Conservation (phyloP, 2,113 vertebrate genomes). For the Crotalus helleri region DNA sequence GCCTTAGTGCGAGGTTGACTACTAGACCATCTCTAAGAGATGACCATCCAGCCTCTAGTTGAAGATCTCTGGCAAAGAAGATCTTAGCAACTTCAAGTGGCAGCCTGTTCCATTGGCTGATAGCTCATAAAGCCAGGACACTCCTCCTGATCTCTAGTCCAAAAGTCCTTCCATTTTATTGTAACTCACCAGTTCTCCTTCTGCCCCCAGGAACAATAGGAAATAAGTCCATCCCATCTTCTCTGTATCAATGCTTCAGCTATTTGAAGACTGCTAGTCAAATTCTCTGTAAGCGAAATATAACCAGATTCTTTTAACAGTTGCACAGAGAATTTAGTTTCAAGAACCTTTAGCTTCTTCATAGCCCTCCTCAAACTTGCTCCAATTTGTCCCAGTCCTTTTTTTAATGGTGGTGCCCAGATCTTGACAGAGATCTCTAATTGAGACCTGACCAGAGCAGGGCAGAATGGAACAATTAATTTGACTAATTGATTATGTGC, state of each 20-base stretch:
- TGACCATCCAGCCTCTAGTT: not conserved
- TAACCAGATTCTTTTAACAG: not conserved
- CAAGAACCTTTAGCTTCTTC: not conserved
- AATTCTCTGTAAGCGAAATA: not conserved
- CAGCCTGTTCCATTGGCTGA: not conserved
- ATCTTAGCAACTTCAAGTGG: not conserved
- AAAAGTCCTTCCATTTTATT: not conserved
- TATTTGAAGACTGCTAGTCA: not conserved
- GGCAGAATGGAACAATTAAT: not conserved
- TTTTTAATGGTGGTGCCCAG: not conserved
- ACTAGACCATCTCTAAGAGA: not conserved
- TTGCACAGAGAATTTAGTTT: not conserved
- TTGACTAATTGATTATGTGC: not conserved
- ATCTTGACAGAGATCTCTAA: not conserved
- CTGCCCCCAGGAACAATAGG: not conserved
- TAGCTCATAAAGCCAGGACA: not conserved
- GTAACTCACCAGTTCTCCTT: not conserved
- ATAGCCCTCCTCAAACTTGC: not conserved
- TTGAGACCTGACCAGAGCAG: not conserved
- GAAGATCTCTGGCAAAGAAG: not conserved
- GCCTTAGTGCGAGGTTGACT: not conserved
- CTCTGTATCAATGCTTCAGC: not conserved
- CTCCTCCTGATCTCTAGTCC: not conserved
- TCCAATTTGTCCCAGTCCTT: not conserved
- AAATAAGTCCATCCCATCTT: not conserved